Evolutionary conservation across 1,140 invertebrate genomes (phyloP).

Genomic region (Pseudomyrmex flavicornis): DNA sequence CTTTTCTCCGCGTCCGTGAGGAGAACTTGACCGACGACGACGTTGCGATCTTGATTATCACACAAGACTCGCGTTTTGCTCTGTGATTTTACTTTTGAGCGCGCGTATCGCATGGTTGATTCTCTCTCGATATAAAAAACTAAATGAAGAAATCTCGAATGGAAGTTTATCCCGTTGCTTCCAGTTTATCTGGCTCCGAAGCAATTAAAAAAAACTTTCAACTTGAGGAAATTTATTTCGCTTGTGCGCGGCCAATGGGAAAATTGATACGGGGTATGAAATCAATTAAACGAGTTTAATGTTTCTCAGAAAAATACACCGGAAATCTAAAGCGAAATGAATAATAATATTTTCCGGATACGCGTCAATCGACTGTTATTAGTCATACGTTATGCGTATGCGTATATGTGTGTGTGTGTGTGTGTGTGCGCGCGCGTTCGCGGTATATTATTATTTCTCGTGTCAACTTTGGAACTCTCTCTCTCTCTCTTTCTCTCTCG

Average conservation of each 20-base stretch:
- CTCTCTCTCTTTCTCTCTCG: not conserved
- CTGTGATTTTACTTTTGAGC: conserved; percentile 76
- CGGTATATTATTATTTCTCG: conserved; percentile 17
- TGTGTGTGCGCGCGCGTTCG: too few species aligned
- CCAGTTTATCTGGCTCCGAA: conserved; percentile 26
- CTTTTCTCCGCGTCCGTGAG: not conserved
- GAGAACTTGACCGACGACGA: conserved; percentile 65
- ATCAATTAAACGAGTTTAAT: not conserved
- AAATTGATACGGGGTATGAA: conserved; percentile 14
- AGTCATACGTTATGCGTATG: not conserved
- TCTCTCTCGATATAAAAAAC: conserved; percentile 1
- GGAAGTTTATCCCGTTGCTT: conserved; percentile 7
- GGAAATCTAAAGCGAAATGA: not conserved
- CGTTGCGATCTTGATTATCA: conserved; percentile 74
- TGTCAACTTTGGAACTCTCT: conserved; percentile 27
- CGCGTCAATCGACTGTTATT: not conserved
- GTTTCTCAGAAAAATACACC: too few species aligned
- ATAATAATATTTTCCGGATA: not conserved
- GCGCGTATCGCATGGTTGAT: conserved; percentile 24
- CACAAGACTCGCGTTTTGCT: conserved; percentile 68
- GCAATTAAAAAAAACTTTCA: conserved; percentile 57
- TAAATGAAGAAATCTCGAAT: not conserved
- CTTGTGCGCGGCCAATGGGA: not conserved
- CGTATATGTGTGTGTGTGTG: too few species aligned
- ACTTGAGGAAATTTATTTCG: conserved; percentile 42